Base-by-base conservation (phyloP, 2,888 invertebrate genomes). In the Eumerus sabulonum region DNA sequence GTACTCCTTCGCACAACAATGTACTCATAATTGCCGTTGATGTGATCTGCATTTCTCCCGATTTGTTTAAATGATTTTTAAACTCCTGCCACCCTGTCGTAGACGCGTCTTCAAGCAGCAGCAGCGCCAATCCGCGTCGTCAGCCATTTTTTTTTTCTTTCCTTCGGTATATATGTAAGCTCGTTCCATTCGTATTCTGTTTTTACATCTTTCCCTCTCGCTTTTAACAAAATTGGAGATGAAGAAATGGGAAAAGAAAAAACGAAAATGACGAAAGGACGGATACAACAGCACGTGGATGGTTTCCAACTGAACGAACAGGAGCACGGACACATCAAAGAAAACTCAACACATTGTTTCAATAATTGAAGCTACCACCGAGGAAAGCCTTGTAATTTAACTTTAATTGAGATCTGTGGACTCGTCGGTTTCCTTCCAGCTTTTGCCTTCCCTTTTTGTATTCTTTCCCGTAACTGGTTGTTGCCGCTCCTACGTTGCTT, bases 381-480 rank as follows among this genome's bases (percentile, higher is more conserved):
- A 72, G 50, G 59, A 50, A 72, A 57, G 56, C 62, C 72, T 72
- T 77, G 66, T 72, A 72, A 67, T 77, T 77, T 77, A 67, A 72
- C 54, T 77, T 72, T 72, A 77, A 77, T 77, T 77, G 77, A 67
- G 72, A 77, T 66, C 67, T 77, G 72, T 67, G 51, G 67, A 77
- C 50, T 63, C 48, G 62, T 44, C 48, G 71, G 71, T 63, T 56
- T 44, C 48, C 42, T n/a, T 66, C 7, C 27, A 27, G 27, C 27
- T 27, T 27, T 54, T 36, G 38, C 38, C 57, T 38, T 53, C 47
- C 19, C 47, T 16, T 47, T 17, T n/a, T 13, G 17, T 14, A 1
- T 7, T 12, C 12, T 14, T 40, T 9, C 11, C n/a, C 11, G 40
- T n/a, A 2, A n/a, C 40, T 40, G 3, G 11, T 40, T 11, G 35